Evolutionary conservation across 1,140 invertebrate species (phyloP), one percentile per base, ranked within the genome.

Genomic region (Solenopsis fugax): DNA sequence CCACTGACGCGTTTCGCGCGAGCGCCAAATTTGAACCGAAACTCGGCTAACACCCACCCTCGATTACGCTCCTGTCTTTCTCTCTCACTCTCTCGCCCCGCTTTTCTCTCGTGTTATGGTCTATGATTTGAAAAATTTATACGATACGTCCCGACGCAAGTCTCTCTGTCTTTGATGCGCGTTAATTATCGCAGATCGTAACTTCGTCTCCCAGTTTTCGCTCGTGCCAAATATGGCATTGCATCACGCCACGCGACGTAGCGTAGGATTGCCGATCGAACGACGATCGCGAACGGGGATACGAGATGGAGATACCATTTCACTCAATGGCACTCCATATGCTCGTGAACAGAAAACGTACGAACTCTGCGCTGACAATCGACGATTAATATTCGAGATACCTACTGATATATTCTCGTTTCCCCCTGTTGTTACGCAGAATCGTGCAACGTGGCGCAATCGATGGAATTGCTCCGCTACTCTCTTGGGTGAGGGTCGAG

Each of bases 151-250:
- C 3, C 2, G 6, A 45, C 1, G 9, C 5, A 4, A 18, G n/a
- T 1, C 12, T 4, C 16, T 2, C n/a, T n/a, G 21, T 9, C 9
- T n/a, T 29, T 10, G 24, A 48, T 4, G 16, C 2, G 16, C 2
- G 29, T n/a, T n/a, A n/a, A n/a, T 24, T 18, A 13, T 45, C 16
- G 21, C 73, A 0, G 3, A 62, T n/a, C 2, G 37, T 3, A 37
- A n/a, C 2, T 16, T 77, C 5, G 18, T 18, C 29, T 4, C 56
- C 2, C 16, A 0, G 9, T 16, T 45, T 29, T 9, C 34, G 21
- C 0, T 29, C 24, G n/a, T 7, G 54, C 56, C 75, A 77, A 37
- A 80, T 69, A 80, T 80, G 62, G 77, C 21, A 18, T 37, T n/a
- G 13, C 18, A 45, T 60, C n/a, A 4, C 4, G 62, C 16, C 24